These are phyloP conservation scores for Drosophila pegasa DNA, from an alignment of 2,888 invertebrate species.

Conservation along the genomic window DNA sequence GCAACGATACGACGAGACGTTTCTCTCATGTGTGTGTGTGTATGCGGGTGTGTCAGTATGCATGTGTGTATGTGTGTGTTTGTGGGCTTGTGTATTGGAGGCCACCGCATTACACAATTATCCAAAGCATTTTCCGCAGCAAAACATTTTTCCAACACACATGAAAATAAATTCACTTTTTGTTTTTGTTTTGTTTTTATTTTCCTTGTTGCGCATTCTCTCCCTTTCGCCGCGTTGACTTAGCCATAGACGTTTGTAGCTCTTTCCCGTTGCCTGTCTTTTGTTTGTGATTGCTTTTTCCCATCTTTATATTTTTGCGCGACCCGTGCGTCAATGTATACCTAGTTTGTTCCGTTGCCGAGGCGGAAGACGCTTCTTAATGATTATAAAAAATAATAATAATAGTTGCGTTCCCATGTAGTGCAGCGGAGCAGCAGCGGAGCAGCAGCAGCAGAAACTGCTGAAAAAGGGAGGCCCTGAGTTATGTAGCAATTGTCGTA, in stretches of 20 bases:
- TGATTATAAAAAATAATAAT: constrained; percentile 60
- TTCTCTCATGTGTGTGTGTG: constrained; percentile 9
- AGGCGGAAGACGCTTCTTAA: constrained; percentile 66
- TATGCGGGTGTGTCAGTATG: too few species aligned
- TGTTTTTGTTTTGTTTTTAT: constrained; percentile 13
- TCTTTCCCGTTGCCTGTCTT: constrained; percentile 34
- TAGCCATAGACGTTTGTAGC: constrained; percentile 16
- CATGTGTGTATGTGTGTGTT: neutral
- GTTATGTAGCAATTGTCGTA: constrained; percentile 36
- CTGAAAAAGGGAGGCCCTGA: constrained; percentile 58
- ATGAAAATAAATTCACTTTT: constrained; percentile 68
- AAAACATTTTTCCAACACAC: constrained; percentile 54
- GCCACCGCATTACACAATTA: constrained; percentile 66
- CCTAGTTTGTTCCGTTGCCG: constrained; percentile 34
- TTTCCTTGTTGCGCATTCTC: constrained; percentile 9
- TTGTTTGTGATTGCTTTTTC: constrained; percentile 54
- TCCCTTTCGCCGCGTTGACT: constrained; percentile 18
- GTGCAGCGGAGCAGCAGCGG: constrained; percentile 33
- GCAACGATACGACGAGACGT: constrained; percentile 30
- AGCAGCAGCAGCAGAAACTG: constrained; percentile 13
- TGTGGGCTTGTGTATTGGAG: constrained; percentile 6
- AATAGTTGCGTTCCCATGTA: constrained; percentile 31
- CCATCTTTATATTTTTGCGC: constrained; percentile 62
- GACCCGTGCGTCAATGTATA: constrained; percentile 69
- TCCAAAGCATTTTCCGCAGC: constrained; percentile 53